Conservation (phyloP, 2,888 invertebrate species). For the Leptinotarsa tumamoca region DNA sequence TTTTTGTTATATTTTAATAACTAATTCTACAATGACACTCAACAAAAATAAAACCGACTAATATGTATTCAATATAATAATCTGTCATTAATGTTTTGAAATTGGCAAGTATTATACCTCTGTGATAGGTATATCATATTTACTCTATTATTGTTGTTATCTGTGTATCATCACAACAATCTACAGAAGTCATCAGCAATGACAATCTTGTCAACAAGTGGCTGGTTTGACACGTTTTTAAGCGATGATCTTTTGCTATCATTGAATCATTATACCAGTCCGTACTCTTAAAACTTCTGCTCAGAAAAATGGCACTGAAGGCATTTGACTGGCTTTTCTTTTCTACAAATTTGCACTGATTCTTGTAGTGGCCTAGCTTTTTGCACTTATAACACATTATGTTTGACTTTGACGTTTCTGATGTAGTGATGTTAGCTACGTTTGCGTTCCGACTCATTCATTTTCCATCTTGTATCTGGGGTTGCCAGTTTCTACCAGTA, state of each 20-base stretch:
- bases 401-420: background rate
- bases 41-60: background rate
- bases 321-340: background rate
- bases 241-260: background rate
- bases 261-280: background rate
- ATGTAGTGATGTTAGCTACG: background rate
- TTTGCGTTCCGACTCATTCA: background rate
- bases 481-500: background rate
- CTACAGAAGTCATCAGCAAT: background rate
- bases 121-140: background rate
- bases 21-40: background rate
- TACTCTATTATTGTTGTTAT: background rate
- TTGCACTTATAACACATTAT: background rate
- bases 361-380: background rate
- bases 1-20: too few species aligned
- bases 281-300: background rate
- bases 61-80: background rate
- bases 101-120: background rate
- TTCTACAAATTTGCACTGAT: background rate
- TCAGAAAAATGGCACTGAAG: background rate
- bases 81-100: background rate
- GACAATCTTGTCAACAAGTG: background rate
- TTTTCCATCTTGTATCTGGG: background rate
- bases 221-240: background rate
- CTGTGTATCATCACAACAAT: background rate